Base-by-base conservation (phyloP, 2,797 vertebrate species). In the Ficedula albicollis region DNA sequence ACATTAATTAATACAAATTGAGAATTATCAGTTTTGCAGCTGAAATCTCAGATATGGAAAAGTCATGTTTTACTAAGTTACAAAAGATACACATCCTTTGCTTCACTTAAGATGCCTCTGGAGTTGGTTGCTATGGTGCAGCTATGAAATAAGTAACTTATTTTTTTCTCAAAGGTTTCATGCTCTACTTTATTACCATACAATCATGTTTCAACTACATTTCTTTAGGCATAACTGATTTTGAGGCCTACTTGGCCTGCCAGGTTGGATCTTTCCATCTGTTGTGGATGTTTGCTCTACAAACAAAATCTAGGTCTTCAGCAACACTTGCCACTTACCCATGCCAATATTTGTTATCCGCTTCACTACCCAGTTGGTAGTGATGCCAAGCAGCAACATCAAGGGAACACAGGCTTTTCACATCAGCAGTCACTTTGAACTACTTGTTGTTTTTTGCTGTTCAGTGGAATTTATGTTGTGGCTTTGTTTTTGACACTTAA, bases 231-330 rank as follows among this genome's bases (percentile, higher is more conserved):
- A 17, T 56, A 91, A 76, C 70, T 82, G 83, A 59, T 86, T 82
- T 62, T 4, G 20, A 92, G 48, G 16, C 34, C 44, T 75, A 36
- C 43, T 59, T 84, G 41, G 67, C 58, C 88, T 92, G 94, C 94
- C 92, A 90, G 88, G 74, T 54, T 94, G 86, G 70, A 84, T 95
- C 92, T 94, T 95, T 95, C 90, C 3, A 17, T 89, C 83, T 93
- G 84, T 84, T 84, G 60, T 84, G 78, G 88, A 82, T 90, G 48
- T 94, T 89, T 93, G 55, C 84, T 92, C 74, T 91, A n/a, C 78
- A 79, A 88, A 93, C 80, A 92, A 82, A 96, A 96, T 96, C 80
- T 95, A 94, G 94, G 94, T 95, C 94, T 95, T 95, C 94, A 84
- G 93, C 52, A 4, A 94, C 94, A 95, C 96, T 97, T 95, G 83